Base-by-base conservation (phyloP, 2,888 invertebrate genomes). In the Metopia argyrocephala region DNA sequence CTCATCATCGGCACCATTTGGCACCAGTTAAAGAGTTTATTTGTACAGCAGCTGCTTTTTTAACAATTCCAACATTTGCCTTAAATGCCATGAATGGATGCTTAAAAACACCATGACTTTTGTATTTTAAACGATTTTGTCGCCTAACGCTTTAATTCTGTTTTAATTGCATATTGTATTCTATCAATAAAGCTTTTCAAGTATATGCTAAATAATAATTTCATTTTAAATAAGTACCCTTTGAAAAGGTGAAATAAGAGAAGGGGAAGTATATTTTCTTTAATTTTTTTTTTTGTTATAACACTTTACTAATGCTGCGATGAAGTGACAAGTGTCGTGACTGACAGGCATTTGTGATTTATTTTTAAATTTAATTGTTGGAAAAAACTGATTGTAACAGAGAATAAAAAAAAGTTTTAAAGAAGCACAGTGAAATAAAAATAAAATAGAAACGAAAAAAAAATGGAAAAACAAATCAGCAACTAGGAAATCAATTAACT, bases 401-500 rank as follows among this genome's bases (percentile, higher is more conserved):
- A n/a, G n/a, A n/a, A n/a, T n/a, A n/a, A 23, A 71, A 50, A 25
- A 25, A 66, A 31, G 1, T n/a, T n/a, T n/a, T n/a, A 18, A 48
- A 48, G 1, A 20, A 48, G n/a, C 0, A 5, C 6, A 20, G 3
- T 18, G 5, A 48, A 18, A 48, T n/a, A 48, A 6, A 6, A 18
- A 38, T 28, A n/a, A 57, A 57, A 48, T 45, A 57, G 27, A 18
- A 66, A 38, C 5, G n/a, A 15, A 20, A 65, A 66, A 59, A 27
- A 18, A 52, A 25, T 64, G 48, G 20, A 70, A 68, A 73, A 68
- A 75, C 12, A 75, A 48, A 68, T 57, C 28, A 64, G 48, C 25
- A 69, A 76, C 62, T 20, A 69, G 80, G 78, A 81, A 81, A 81
- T 81, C 81, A 78, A 81, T 81, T 81, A 81, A 81, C 50, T 74